Evolutionary conservation across 2,888 invertebrate species (phyloP).

Genomic region (Pardosa pseudoannulata): DNA sequence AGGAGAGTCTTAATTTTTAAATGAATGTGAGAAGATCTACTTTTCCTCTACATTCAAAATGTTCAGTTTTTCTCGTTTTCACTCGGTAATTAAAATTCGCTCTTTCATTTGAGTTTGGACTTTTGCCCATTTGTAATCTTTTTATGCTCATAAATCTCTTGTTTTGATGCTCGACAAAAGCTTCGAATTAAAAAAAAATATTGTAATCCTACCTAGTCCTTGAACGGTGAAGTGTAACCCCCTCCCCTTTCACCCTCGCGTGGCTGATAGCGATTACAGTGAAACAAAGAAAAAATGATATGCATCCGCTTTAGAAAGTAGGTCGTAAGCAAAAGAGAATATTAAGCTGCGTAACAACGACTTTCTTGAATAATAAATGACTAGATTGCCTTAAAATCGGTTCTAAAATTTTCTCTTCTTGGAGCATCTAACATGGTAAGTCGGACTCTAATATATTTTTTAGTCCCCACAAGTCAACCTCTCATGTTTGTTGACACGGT

Average conservation of each 20-base stretch:
- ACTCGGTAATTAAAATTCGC: not conserved
- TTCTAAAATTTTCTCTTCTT: not conserved
- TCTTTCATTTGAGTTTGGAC: not conserved
- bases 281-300: not conserved
- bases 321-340: not conserved
- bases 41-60: too few species aligned
- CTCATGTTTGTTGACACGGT: not conserved
- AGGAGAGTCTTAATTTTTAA: too few species aligned
- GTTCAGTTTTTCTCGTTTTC: too few species aligned
- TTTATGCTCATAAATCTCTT: not conserved
- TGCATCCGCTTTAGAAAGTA: not conserved
- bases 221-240: not conserved
- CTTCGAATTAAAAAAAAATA: not conserved
- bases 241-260: not conserved
- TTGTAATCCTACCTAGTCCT: not conserved
- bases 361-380: constrained; percentile 13
- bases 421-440: not conserved
- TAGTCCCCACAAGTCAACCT: not conserved
- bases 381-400: constrained; percentile 1
- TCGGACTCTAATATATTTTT: not conserved
- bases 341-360: not conserved
- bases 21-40: too few species aligned
- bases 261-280: constrained; percentile 1
- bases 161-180: not conserved
- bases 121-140: not conserved